Percentiles rank a stretch among this genome's conserved stretches.
Evolutionary conservation across 2,797 vertebrate genomes (phyloP).

Genomic region (Gymnopithys bicolor): DNA sequence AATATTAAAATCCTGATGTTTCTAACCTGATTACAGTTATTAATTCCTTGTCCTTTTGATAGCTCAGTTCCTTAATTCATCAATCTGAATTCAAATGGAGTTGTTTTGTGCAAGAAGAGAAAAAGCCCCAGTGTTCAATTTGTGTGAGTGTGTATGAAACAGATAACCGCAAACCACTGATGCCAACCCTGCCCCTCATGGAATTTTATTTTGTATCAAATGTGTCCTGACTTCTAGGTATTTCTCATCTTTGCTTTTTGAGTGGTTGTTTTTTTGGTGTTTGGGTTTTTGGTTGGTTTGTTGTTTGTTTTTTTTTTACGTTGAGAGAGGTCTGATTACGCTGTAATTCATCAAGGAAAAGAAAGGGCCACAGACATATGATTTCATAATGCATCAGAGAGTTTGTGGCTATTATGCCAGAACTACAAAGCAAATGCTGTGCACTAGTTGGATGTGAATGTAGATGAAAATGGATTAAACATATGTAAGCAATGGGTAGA

Average conservation of each 20-base stretch:
- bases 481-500: constrained; percentile 52
- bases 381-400: constrained; percentile 71
- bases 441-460: constrained; percentile 41
- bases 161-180: constrained; percentile 23
- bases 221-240: background rate
- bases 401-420: constrained; percentile 62
- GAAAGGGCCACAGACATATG: constrained; percentile 11
- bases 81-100: background rate
- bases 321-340: constrained; percentile 18
- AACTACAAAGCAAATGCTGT: constrained; percentile 42
- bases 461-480: constrained; percentile 37
- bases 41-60: background rate
- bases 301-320: background rate
- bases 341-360: constrained; percentile 61
- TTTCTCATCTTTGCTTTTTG: background rate
- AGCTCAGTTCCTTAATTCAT: background rate
- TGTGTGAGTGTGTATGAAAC: background rate
- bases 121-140: background rate
- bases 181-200: background rate
- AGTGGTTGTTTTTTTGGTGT: background rate
- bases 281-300: background rate
- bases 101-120: background rate
- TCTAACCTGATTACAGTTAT: background rate
- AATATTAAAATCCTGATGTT: background rate
- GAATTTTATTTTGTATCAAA: background rate